phyloP scores from a whole-genome alignment of 1,140 invertebrate species.

The Scylla paramamosain region DNA sequence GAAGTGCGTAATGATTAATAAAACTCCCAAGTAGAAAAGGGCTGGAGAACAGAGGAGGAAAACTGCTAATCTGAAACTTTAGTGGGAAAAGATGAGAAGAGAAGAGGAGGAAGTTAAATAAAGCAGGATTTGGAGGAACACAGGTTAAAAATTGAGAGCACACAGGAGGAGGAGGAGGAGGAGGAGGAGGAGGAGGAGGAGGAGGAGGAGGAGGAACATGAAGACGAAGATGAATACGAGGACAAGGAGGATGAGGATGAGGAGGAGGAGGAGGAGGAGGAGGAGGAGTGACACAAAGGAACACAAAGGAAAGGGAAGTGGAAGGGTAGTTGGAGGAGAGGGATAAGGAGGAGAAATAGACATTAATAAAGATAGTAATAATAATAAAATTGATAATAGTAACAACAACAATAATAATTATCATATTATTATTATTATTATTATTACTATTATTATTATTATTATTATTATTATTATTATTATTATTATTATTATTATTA shows the following conservation, averaged over 20 bases:
- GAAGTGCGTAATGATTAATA: too few species aligned
- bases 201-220: too few species aligned
- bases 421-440: conserved; percentile 30
- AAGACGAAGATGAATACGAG: too few species aligned
- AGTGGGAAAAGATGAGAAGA: background rate
- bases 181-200: background rate
- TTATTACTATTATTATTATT: too few species aligned
- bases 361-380: background rate
- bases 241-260: background rate
- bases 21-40: background rate
- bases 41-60: background rate
- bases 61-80: background rate
- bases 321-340: too few species aligned
- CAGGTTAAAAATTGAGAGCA: background rate
- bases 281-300: background rate
- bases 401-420: conserved; percentile 15
- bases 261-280: background rate
- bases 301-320: too few species aligned
- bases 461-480: too few species aligned
- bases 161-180: background rate
- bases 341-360: background rate
- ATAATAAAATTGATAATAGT: conserved; percentile 1
- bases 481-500: too few species aligned
- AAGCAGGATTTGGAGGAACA: background rate
- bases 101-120: conserved; percentile 22